These are phyloP conservation scores for Leiothrix lutea DNA, from an alignment of 2,113 vertebrate genomes.

Conservation along the genomic window DNA sequence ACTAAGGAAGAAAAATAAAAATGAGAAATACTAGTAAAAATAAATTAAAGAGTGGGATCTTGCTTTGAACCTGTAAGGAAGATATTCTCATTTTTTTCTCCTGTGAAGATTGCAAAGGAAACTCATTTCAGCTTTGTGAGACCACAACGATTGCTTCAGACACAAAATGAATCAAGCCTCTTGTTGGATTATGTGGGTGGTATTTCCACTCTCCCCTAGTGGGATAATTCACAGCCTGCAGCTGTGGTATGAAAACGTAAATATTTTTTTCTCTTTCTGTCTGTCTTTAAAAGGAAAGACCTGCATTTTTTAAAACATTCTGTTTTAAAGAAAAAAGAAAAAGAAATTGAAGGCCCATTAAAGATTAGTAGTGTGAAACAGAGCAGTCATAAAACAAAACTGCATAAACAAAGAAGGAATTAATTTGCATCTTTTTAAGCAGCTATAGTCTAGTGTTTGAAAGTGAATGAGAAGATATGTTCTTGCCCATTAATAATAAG, in stretches of 20 bases:
- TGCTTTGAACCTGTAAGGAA: constrained; percentile 20
- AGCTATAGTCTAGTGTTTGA: not conserved
- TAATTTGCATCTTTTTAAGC: not conserved
- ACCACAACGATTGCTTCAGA: constrained; percentile 58
- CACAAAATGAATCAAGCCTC: constrained; percentile 70
- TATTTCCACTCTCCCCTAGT: constrained; percentile 66
- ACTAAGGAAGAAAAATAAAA: constrained; percentile 11
- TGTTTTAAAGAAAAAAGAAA: not conserved
- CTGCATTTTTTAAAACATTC: not conserved
- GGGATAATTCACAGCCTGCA: constrained; percentile 68
- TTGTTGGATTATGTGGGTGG: constrained; percentile 65
- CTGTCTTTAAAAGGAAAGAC: constrained; percentile 40
- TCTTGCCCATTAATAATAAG: not conserved
- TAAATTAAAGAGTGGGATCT: constrained; percentile 12
- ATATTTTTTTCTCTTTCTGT: constrained; percentile 58
- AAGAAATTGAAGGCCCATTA: not conserved
- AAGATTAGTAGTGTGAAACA: constrained; percentile 15
- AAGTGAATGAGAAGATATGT: not conserved
- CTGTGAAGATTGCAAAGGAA: constrained; percentile 62
- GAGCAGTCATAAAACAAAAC: not conserved
- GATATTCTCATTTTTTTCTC: not conserved
- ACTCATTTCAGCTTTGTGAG: constrained; percentile 66
- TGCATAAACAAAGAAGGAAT: not conserved
- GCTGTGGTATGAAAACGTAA: constrained; percentile 55
- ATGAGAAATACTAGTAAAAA: not conserved